Conservation (phyloP, 2,888 invertebrate species). For the Tineola bisselliella region DNA sequence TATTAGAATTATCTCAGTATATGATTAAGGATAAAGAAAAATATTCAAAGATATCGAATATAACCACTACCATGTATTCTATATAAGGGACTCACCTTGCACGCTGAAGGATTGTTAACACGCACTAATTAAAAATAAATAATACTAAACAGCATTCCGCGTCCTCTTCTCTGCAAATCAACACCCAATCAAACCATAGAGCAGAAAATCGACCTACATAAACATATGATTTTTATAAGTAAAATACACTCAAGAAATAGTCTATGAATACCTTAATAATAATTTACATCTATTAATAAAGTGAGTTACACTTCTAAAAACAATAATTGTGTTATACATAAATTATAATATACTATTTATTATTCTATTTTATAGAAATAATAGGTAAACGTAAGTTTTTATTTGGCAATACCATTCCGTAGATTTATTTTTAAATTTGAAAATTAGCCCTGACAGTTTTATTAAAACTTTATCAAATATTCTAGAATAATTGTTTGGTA, state of each 20-base stretch:
- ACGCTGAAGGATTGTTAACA: conserved; percentile 32
- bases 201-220: conserved; percentile 52
- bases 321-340: no score
- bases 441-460: no score
- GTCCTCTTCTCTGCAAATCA: conserved; percentile 51
- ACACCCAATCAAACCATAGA: conserved; percentile 61
- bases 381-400: no score
- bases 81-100: conserved; percentile 34
- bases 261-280: background rate
- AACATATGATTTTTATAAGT: conserved; percentile 49
- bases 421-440: no score
- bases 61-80: background rate
- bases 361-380: no score
- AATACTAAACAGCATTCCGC: conserved; percentile 63
- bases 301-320: no score
- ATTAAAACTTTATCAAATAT: no score
- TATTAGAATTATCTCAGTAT: background rate
- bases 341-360: no score
- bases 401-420: no score
- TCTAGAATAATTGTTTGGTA: no score
- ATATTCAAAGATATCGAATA: background rate
- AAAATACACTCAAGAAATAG: background rate
- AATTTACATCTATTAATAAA: no score
- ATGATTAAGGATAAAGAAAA: background rate
- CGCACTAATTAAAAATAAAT: conserved; percentile 49